These are phyloP conservation scores for Desmophyllum pertusum DNA, from an alignment of 92 coral and sea anemone species.

Conservation along the genomic window DNA sequence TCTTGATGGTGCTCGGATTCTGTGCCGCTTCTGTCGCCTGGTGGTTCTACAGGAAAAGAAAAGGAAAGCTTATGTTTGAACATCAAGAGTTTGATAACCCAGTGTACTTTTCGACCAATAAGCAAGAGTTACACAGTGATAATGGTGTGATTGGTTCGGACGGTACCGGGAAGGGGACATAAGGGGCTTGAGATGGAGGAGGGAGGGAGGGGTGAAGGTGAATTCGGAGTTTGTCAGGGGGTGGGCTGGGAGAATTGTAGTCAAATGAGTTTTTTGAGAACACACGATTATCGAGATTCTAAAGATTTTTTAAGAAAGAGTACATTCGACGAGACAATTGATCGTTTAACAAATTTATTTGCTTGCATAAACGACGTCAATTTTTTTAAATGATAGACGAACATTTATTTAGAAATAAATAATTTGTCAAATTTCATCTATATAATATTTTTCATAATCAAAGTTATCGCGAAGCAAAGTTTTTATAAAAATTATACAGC, in stretches of 20 bases:
- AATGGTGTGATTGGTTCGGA: background rate
- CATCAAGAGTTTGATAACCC: slow-evolving; percentile 85
- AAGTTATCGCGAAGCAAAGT: no score
- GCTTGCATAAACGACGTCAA: no score
- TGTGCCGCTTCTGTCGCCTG: slow-evolving; percentile 58
- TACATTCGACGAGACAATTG: background rate
- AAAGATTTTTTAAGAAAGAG: background rate
- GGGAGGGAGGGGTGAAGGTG: background rate
- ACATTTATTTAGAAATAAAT: background rate
- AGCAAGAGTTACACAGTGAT: background rate
- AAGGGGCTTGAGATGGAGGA: background rate
- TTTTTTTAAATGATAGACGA: no score
- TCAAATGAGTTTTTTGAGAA: no score
- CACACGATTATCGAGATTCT: background rate
- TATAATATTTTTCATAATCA: no score
- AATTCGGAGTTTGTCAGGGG: background rate
- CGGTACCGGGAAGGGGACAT: background rate
- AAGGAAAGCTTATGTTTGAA: slow-evolving; percentile 47
- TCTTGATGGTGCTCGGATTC: slow-evolving; percentile 54
- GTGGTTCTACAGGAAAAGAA: slow-evolving; percentile 62
- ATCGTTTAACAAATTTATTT: background rate
- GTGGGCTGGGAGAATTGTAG: no score
- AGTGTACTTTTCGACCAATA: slow-evolving; percentile 69
- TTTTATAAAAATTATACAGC: no score
- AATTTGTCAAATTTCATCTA: background rate